phyloP scores from a whole-genome alignment of 2,888 invertebrate species.

The Zaprionus lineosus region DNA sequence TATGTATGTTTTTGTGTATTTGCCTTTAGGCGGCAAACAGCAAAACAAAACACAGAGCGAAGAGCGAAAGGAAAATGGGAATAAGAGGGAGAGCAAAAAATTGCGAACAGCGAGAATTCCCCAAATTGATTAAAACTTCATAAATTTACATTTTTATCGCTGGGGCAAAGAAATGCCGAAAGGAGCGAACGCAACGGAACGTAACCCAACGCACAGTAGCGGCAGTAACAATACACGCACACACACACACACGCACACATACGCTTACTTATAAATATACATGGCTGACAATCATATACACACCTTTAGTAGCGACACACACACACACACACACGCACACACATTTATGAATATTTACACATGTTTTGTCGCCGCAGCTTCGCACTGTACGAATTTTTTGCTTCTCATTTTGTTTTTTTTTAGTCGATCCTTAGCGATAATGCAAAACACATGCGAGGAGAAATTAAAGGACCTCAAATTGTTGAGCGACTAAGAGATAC shows the following conservation, averaged over 20 bases:
- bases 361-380: conserved; percentile 58
- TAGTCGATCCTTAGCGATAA: conserved; percentile 34
- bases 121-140: conserved; percentile 78
- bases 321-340: conserved; percentile 17
- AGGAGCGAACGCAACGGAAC: conserved; percentile 31
- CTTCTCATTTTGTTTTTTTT: conserved; percentile 11
- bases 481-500: neutral
- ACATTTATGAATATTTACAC: conserved; percentile 71
- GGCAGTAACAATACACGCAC: conserved; percentile 24
- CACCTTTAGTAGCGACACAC: too few relatives aligned
- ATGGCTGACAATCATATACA: conserved; percentile 11
- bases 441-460: conserved; percentile 12
- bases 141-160: conserved; percentile 77
- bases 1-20: conserved; percentile 32
- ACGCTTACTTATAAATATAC: too few relatives aligned
- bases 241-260: conserved; percentile 14
- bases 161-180: conserved; percentile 60
- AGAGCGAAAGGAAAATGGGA: conserved; percentile 1
- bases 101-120: conserved; percentile 60
- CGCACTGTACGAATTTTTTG: conserved; percentile 48
- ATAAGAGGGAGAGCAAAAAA: conserved; percentile 5
- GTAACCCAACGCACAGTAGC: conserved; percentile 33
- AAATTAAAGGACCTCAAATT: rapidly evolving
- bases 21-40: conserved; percentile 36
- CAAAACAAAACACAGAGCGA: conserved; percentile 20